Base-by-base conservation (phyloP, 2,888 invertebrate species). In the Actias luna region DNA sequence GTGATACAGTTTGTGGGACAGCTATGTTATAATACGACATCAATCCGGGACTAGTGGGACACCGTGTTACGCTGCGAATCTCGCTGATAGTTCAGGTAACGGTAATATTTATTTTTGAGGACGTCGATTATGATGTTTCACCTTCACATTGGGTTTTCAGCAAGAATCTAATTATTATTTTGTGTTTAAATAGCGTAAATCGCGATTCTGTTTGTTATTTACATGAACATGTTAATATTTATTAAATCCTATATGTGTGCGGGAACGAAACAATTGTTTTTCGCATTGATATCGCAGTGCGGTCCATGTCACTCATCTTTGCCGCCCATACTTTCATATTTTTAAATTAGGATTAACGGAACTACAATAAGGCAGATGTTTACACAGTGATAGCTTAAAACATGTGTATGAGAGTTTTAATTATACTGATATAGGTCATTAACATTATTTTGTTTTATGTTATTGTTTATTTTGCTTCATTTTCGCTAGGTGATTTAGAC, bases 91-190 rank as follows among this genome's bases (percentile, higher is more conserved):
- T 78, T 80, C 85, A 92, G 92, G 91, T 92, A 92, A 92, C 92
- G 92, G 92, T 89, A 92, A 76, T 80, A 78, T 88, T 84, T 87
- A 83, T 85, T 86, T 87, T 85, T 88, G 89, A 85, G 87, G 82
- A 90, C 90, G 89, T 90, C 80, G 84, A 82, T 83, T n/a, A 78
- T 73, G 78, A 78, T 76, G 64, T 74, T 73, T 73, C 77, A 66
- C 73, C 71, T 69, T 72, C 71, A 76, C 76, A 71, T 77, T 73
- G 69, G 66, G 64, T 74, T 73, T 71, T 70, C 72, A 76, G 74
- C 72, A 78, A 77, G 74, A 62, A 67, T 68, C 69, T 73, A 67
- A 68, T 60, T 65, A 64, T 69, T 52, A 29, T 1, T 52, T 29
- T 52, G 16, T 52, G 27, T 52, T 52, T 12, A 29, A 27, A 27